These are phyloP conservation scores for Sphaerophoria rueppellii DNA, from an alignment of 2,888 invertebrate species.

Conservation along the genomic window DNA sequence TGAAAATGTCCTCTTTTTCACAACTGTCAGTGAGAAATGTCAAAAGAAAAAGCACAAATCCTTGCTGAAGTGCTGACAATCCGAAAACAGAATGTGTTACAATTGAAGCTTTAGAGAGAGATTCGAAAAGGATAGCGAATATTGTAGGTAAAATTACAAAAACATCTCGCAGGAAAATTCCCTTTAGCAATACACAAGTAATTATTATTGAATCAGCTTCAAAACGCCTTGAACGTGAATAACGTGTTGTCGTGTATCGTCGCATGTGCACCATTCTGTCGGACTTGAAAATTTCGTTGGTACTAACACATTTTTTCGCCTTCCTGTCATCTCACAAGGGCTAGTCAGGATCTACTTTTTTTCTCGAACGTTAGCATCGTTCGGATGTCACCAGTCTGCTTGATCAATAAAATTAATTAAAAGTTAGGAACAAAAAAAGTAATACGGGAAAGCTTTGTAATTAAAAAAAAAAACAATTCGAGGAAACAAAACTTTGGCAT, in stretches of 20 bases:
- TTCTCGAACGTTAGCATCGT: slow-evolving; percentile 15
- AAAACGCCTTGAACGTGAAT: slow-evolving; percentile 72
- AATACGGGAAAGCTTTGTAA: slow-evolving; percentile 20
- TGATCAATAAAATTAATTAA: slow-evolving; percentile 53
- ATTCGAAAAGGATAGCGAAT: slow-evolving; percentile 17
- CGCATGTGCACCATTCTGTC: slow-evolving; percentile 40
- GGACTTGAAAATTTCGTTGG: slow-evolving; percentile 37
- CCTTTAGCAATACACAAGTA: slow-evolving; percentile 72
- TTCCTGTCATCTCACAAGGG: slow-evolving; percentile 13
- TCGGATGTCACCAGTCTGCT: slow-evolving; percentile 33
- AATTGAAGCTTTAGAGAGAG: slow-evolving; percentile 38
- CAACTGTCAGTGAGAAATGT: slow-evolving; percentile 30
- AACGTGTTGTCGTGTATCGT: slow-evolving; percentile 34
- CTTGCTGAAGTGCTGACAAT: slow-evolving; percentile 12
- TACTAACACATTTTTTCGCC: slow-evolving; percentile 13
- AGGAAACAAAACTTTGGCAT: neutral
- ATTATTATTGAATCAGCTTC: slow-evolving; percentile 73
- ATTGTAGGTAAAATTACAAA: slow-evolving; percentile 13
- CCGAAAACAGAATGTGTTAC: slow-evolving; percentile 5
- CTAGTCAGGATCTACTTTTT: slow-evolving; percentile 50
- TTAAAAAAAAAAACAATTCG: neutral
- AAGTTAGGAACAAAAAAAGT: neutral
- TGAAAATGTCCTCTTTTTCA: neutral
- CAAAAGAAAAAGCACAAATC: slow-evolving; percentile 27
- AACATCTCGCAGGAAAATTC: slow-evolving; percentile 63